These are phyloP conservation scores for Gambelia wislizenii DNA, from an alignment of 2,797 vertebrate genomes.

Conservation along the genomic window DNA sequence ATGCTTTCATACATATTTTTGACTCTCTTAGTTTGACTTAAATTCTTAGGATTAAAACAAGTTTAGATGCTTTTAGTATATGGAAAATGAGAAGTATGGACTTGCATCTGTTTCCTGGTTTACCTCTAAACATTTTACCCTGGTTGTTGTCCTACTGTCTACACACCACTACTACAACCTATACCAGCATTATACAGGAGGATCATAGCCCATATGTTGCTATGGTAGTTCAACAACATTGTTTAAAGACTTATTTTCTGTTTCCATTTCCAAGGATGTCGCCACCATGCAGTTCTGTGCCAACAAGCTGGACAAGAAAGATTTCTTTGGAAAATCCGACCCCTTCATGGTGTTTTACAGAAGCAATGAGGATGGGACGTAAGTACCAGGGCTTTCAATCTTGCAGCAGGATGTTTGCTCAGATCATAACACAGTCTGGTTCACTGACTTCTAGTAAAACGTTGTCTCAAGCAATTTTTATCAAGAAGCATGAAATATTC, in stretches of 20 bases:
- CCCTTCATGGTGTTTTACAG: constrained; percentile 97
- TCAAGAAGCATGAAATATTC: background rate
- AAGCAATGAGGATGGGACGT: constrained; percentile 97
- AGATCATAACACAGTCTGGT: background rate
- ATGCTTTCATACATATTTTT: too few species aligned
- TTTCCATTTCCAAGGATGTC: constrained; percentile 83
- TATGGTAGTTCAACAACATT: background rate
- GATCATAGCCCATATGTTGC: too few species aligned
- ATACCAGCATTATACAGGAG: too few species aligned
- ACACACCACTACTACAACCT: too few species aligned
- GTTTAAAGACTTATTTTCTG: constrained; percentile 10
- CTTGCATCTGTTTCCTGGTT: too few species aligned
- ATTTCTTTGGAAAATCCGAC: constrained; percentile 96
- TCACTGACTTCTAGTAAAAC: background rate
- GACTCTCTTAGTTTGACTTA: too few species aligned
- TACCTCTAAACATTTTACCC: too few species aligned
- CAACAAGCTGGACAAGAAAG: constrained; percentile 97
- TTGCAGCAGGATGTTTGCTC: too few species aligned
- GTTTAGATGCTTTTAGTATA: too few species aligned
- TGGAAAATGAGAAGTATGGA: too few species aligned
- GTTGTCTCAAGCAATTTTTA: background rate
- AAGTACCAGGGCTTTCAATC: constrained; percentile 66
- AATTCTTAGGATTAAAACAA: too few species aligned
- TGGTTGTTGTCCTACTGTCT: too few species aligned
- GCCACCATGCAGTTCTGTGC: constrained; percentile 97